Evolutionary conservation across 2,797 vertebrate species (phyloP), one percentile per base, ranked within the genome.

Genomic region (Sebastes diploproa): DNA sequence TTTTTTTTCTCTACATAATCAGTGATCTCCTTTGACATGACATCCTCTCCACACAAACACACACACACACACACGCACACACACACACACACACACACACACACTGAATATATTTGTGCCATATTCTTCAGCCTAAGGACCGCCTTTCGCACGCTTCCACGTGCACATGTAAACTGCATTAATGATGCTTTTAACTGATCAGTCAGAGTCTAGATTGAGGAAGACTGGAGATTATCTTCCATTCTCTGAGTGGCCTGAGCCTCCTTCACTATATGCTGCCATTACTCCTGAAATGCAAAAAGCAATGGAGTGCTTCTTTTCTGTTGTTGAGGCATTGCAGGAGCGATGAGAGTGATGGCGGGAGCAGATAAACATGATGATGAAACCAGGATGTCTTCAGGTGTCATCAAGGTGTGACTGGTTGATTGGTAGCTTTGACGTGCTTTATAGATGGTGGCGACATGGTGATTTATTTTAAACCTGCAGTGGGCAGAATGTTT

Each of bases 1-100:
- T 72, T 80, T 81, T 75, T 50, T 50, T 4, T 52, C 50, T n/a
- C 50, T n/a, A 56, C 75, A 86, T 81, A 85, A 89, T 91, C 86
- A 84, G 60, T 87, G 79, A 86, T 84, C 86, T 90, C 52, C 67
- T 86, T 68, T 77, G 58, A 80, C 54, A 55, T 75, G 77, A 81
- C 76, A 58, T 80, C 59, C 30, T 79, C 77, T 70, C 2, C 22
- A 22, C 22, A 22, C 22, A 22, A 22, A 22, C 22, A 22, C 22
- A 22, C 22, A 22, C 22, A 22, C 22, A 22, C 22, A 22, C 22
- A 22, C 22, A 22, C 22, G 22, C 22, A 22, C 22, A 22, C 22
- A 22, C 22, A 22, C 22, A 22, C 22, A 22, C 22, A 22, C 22
- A 22, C 22, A 22, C 22, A 22, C 22, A 22, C 22, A 22, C 22